Conservation (phyloP, 2,797 vertebrate species). For the Acipenser oxyrinchus region DNA sequence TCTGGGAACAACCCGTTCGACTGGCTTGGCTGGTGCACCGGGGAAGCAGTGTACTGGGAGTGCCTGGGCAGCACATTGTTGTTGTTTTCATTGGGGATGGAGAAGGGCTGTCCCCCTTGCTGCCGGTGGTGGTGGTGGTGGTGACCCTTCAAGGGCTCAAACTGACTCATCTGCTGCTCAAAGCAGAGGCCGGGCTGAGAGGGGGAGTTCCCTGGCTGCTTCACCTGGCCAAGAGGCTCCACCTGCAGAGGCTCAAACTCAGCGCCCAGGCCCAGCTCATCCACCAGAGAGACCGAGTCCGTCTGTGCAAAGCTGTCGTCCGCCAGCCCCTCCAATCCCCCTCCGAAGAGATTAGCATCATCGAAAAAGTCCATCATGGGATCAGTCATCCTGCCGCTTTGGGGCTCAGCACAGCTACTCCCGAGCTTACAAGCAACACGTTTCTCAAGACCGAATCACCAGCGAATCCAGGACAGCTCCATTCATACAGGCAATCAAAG, state of each 20-base stretch:
- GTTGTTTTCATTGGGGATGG: slow-evolving; percentile 29
- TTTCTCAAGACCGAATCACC: slow-evolving; percentile 51
- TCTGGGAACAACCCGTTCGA: slow-evolving; percentile 87
- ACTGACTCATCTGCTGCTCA: slow-evolving; percentile 76
- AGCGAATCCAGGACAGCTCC: slow-evolving; percentile 54
- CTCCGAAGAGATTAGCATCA: slow-evolving; percentile 89
- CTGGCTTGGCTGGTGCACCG: slow-evolving; percentile 71
- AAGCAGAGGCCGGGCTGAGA: slow-evolving; percentile 76
- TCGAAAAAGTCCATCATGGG: slow-evolving; percentile 96
- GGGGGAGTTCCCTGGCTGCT: slow-evolving; percentile 59
- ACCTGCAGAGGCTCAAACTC: slow-evolving; percentile 90
- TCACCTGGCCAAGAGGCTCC: slow-evolving; percentile 72
- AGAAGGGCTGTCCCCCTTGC: slow-evolving; percentile 40
- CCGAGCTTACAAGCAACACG: slow-evolving; percentile 47
- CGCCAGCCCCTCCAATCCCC: slow-evolving; percentile 81
- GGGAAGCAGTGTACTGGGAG: slow-evolving; percentile 74
- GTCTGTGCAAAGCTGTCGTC: slow-evolving; percentile 81
- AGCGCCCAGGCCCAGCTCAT: slow-evolving; percentile 86
- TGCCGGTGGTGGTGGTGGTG: slow-evolving; percentile 38
- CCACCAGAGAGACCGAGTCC: slow-evolving; percentile 84
- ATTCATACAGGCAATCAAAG: slow-evolving; percentile 45
- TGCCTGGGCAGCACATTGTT: slow-evolving; percentile 68
- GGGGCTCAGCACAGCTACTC: slow-evolving; percentile 42
- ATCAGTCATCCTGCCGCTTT: slow-evolving; percentile 62
- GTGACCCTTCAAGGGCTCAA: slow-evolving; percentile 73